Evolutionary conservation across 2,113 vertebrate genomes (phyloP), one percentile per base, ranked within the genome.

Genomic region (Leiothrix lutea): DNA sequence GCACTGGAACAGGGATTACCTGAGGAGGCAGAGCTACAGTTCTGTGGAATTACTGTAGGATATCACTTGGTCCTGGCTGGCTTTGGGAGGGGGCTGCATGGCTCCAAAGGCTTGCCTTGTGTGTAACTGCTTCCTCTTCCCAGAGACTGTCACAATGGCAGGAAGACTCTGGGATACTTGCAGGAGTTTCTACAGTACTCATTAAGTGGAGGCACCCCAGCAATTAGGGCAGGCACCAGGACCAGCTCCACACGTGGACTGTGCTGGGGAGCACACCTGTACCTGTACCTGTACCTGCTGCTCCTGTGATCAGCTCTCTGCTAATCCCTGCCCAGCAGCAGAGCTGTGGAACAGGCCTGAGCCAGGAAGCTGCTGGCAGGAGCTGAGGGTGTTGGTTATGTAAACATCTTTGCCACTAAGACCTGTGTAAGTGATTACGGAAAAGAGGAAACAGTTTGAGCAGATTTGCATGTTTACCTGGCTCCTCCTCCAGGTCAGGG

Each of bases 341-440:
- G 45, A 20, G 40, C 71, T 17, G 44, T 1, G 42, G 15, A 42
- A 47, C 21, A 38, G 35, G 20, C 33, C 65, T 33, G 88, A 69
- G 19, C 86, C 84, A 15, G 80, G 60, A 22, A 35, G 64, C 54
- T 45, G 73, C 48, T 60, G 74, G 58, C 86, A 60, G 60, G 72
- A 77, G 67, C 71, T 64, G 71, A 70, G 71, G 48, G 40, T 90
- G 80, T 21, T 8, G 26, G 56, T 92, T 95, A 95, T 8, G 25
- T 92, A 94, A 96, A 81, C 61, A 69, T 65, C 95, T 94, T 92
- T 88, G 72, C 84, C 74, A 25, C 64, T 57, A 48, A 95, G 83
- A 72, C n/a, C 72, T 15, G 40, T 26, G 48, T 38, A 61, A 83
- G 56, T 66, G 53, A 62, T 95, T 92, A 85, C 0, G 1, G 33